A percentile compares a stretch with the other conserved stretches of the same genome.
phyloP scores from a whole-genome alignment of 2,113 vertebrate species.

The Charina bottae region DNA sequence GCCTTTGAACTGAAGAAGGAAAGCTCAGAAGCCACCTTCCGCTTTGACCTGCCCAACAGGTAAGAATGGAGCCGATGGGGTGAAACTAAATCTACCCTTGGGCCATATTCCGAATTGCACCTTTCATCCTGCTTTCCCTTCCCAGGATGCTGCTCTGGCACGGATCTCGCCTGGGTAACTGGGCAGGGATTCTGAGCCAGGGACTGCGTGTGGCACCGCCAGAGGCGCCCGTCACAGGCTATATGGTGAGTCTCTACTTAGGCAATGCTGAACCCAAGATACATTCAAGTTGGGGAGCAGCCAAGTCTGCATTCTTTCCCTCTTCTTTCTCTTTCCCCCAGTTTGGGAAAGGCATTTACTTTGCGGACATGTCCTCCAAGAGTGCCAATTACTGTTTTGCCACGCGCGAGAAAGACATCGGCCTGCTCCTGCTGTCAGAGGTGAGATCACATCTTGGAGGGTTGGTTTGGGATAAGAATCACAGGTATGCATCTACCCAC shows the following conservation, averaged over 20 bases:
- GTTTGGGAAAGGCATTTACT: slow-evolving; percentile 95
- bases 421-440: slow-evolving; percentile 86
- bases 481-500: not conserved
- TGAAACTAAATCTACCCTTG: not conserved
- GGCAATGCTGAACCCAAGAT: not conserved
- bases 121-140: not conserved
- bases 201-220: slow-evolving; percentile 87
- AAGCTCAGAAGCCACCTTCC: slow-evolving; percentile 73
- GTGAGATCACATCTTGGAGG: slow-evolving; percentile 61
- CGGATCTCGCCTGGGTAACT: slow-evolving; percentile 89
- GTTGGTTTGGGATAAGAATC: not conserved
- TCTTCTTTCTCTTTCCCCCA: slow-evolving; percentile 46
- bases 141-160: slow-evolving; percentile 89
- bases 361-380: slow-evolving; percentile 93
- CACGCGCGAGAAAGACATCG: slow-evolving; percentile 73
- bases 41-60: slow-evolving; percentile 81
- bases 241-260: slow-evolving; percentile 80
- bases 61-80: slow-evolving; percentile 28
- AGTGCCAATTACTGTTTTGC: slow-evolving; percentile 93
- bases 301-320: too few relatives aligned
- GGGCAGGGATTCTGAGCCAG: slow-evolving; percentile 87
- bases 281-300: not conserved
- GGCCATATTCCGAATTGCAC: not conserved
- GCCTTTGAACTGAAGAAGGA: slow-evolving; percentile 81
- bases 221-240: slow-evolving; percentile 89